Evolutionary conservation across 2,888 invertebrate genomes (phyloP), one percentile per base, ranked within the genome.

Genomic region (Fissipunctia ypsillon): DNA sequence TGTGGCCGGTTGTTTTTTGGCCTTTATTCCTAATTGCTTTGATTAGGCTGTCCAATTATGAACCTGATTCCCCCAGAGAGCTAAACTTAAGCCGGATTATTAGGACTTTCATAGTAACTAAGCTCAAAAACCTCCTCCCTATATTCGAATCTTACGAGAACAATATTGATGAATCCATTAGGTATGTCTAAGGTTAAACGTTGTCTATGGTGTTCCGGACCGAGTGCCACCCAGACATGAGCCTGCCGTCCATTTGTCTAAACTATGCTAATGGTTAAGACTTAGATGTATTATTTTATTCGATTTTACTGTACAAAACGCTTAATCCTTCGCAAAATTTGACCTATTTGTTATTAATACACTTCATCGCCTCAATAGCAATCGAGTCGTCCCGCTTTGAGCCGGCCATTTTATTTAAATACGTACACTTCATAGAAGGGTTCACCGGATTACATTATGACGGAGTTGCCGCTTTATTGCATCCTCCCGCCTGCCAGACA

Each of bases 251-350:
- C 90, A 91, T 92, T 93, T 91, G 77, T 90, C 93, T 94, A 94
- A 88, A 91, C 92, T 95, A 95, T 90, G 88, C 90, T 94, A 93
- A 91, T 88, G 85, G 91, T 93, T 92, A 94, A 91, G 90, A 93
- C 92, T 93, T 94, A 93, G 84, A 82, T 91, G 91, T 85, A 85
- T 80, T 79, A 80, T 90, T 90, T 92, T 93, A 93, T 90, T 93
- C 91, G 89, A 92, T 92, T 93, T 94, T 89, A 94, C 95, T 96
- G 96, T 96, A 96, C 96, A 96, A 95, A 95, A 95, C 94, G 94
- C 93, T 94, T 94, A 93, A 85, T 91, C 92, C 90, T 90, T 91
- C 92, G 91, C 94, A 94, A 94, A 94, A 94, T 95, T 95, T 95
- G 93, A 92, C 92, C 94, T 95, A 95, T 91, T 90, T 91, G 88